Evolutionary conservation across 1,140 invertebrate genomes (phyloP), one percentile per base, ranked within the genome.

Genomic region (Steinernema khuongi): DNA sequence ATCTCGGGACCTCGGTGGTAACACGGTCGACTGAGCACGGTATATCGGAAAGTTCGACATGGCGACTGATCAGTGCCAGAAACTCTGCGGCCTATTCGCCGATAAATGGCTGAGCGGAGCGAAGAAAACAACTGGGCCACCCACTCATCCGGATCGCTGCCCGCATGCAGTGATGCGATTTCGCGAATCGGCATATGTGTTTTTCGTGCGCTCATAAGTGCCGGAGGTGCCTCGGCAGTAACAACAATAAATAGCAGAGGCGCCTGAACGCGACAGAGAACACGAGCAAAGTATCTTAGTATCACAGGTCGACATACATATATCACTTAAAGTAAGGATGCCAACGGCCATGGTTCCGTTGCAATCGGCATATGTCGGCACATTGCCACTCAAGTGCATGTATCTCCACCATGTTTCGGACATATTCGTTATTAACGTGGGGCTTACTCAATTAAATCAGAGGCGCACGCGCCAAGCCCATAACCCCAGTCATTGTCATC

Each of bases 151-250:
- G 50, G 26, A n/a, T n/a, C 50, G 50, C 50, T 14, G 50, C 50
- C 50, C 26, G 50, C 50, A 60, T 60, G 50, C 50, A 11, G 50
- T 60, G 22, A 60, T 7, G 50, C 22, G 50, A 60, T 60, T 60
- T 60, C 50, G 50, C 50, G 50, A 60, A 60, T 60, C 50, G 50
- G 50, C 50, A 26, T 60, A 60, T 60, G 22, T 60, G 50, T 60
- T 60, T 60, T 60, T 60, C 50, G 50, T n/a, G 50, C 14, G 22
- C 19, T 60, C 14, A 60, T 60, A 60, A 60, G 50, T 60, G 50
- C 14, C 50, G 26, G 7, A 60, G 50, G 26, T 26, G 50, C 50
- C 50, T n/a, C 14, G 26, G 14, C 14, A 60, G 19, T 60, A 22
- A 60, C 22, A 22, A 26, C n/a, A n/a, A n/a, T n/a, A 26, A 60